phyloP scores from a whole-genome alignment of 1,140 invertebrate species.

The Caenorhabditis latens region DNA sequence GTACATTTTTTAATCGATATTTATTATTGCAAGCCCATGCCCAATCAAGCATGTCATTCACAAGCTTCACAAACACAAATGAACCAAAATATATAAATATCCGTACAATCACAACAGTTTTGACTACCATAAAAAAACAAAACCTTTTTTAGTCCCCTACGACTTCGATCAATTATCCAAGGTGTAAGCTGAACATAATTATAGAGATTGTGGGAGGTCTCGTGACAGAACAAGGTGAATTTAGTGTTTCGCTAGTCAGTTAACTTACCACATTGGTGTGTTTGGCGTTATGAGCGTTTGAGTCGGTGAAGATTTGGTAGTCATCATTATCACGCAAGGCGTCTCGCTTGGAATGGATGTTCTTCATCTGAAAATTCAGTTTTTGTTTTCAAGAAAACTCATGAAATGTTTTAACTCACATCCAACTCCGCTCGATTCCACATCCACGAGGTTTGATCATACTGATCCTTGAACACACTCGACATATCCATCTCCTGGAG shows the following conservation, averaged over 20 bases:
- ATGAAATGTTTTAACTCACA: conserved; percentile 5
- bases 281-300: conserved; percentile 45
- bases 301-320: conserved; percentile 73
- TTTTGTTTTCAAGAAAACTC: background rate
- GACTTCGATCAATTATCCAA: conserved; percentile 77
- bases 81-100: conserved; percentile 28
- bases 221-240: background rate
- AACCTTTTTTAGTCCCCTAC: conserved; percentile 74
- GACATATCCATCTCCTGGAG: conserved; percentile 98
- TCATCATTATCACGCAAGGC: conserved; percentile 75
- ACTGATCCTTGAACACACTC: conserved; percentile 79
- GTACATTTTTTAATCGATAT: too few species aligned
- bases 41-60: conserved; percentile 9
- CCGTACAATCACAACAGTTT: conserved; percentile 59
- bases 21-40: background rate
- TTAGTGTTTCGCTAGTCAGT: background rate
- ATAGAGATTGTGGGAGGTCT: conserved; percentile 47
- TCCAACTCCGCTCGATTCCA: conserved; percentile 67
- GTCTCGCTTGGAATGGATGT: conserved; percentile 69
- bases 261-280: conserved; percentile 64
- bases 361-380: conserved; percentile 21
- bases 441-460: conserved; percentile 67
- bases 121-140: conserved; percentile 42
- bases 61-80: conserved; percentile 34
- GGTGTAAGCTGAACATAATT: conserved; percentile 71